Conservation (phyloP, 2,797 vertebrate species). For the Coracias cyanogaster region DNA sequence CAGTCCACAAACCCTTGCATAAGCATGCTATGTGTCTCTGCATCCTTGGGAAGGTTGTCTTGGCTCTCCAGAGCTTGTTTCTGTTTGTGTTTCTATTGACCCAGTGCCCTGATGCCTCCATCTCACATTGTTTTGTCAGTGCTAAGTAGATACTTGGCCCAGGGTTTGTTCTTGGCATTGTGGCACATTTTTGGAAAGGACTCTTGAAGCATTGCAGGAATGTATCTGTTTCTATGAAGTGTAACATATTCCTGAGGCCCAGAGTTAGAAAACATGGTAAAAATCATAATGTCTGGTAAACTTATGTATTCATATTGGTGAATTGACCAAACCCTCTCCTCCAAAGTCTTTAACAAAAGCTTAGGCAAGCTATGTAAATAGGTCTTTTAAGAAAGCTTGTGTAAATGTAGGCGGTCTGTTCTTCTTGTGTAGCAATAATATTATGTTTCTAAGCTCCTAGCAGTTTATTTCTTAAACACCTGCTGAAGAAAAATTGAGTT, state of each 20-base stretch:
- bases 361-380: neutral
- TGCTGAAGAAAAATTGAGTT: neutral
- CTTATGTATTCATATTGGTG: neutral
- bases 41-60: fast-evolving
- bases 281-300: neutral
- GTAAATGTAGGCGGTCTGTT: neutral
- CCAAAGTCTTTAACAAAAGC: neutral
- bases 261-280: neutral
- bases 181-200: neutral
- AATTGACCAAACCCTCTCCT: neutral
- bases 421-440: neutral
- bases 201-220: no score
- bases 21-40: fast-evolving
- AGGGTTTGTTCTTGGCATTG: fast-evolving
- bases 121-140: fast-evolving
- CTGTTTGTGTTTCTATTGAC: no score
- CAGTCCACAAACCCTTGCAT: fast-evolving
- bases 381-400: neutral
- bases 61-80: fast-evolving
- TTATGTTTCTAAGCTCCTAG: neutral
- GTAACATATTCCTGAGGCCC: neutral
- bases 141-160: fast-evolving
- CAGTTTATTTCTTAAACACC: neutral
- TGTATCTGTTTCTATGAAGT: neutral
- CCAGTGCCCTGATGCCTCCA: fast-evolving